A percentile compares a stretch with the other conserved stretches of the same genome.
Evolutionary conservation across 2,797 vertebrate genomes (phyloP).

Genomic region (Buphagus erythrorhynchus): DNA sequence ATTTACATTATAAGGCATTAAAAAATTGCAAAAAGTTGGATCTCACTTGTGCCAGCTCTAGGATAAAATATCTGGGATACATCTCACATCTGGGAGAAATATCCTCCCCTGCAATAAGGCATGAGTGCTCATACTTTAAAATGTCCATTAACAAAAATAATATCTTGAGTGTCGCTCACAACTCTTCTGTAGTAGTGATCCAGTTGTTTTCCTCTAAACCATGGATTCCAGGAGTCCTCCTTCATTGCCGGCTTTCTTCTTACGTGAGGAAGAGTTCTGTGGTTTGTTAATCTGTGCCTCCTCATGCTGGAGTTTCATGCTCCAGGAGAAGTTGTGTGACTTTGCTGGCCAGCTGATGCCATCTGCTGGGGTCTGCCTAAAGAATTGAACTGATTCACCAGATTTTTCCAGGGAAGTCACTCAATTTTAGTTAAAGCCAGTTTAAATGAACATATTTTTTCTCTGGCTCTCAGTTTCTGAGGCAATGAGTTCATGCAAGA

Average conservation of each 20-base stretch:
- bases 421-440: not conserved
- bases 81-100: not conserved
- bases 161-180: not conserved
- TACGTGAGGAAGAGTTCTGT: not conserved
- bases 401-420: not conserved
- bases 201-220: not conserved
- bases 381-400: not conserved
- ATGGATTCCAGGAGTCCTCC: not conserved
- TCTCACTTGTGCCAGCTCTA: not conserved
- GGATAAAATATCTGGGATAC: not conserved
- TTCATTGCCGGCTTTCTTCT: not conserved
- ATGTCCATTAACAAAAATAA: not conserved
- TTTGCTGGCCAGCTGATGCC: constrained; percentile 42
- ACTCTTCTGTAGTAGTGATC: not conserved
- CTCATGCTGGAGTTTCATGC: not conserved
- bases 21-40: not conserved
- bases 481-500: not conserved
- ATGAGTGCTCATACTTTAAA: not conserved
- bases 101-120: not conserved
- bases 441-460: not conserved
- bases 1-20: not conserved
- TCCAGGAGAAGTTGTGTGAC: not conserved
- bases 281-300: not conserved
- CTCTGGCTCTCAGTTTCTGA: not conserved
- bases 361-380: constrained; percentile 36